Evolutionary conservation across 64 coral and sea anemone species (phyloP).

Genomic region (Pocillopora damicornis): DNA sequence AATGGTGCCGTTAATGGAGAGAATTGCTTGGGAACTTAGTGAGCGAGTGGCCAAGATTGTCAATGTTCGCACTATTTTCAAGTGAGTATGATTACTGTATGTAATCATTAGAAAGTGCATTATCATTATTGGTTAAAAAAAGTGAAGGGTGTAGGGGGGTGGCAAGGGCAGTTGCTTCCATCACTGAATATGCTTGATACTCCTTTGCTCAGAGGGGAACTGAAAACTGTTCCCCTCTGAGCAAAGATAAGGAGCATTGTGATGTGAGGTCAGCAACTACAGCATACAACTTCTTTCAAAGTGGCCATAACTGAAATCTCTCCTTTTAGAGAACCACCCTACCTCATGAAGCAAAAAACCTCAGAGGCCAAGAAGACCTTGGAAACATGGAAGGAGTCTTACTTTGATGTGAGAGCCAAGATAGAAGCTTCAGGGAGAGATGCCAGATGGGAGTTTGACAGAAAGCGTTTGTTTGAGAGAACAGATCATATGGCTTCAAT

Average conservation of each 20-base stretch:
- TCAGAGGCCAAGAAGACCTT: conserved; percentile 88
- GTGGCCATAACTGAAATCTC: too few relatives aligned
- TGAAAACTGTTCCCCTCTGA: too few relatives aligned
- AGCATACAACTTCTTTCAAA: too few relatives aligned
- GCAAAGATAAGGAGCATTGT: too few relatives aligned
- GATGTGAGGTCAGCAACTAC: too few relatives aligned
- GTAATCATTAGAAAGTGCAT: not conserved
- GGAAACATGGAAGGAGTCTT: conserved; percentile 90
- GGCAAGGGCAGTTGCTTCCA: too few relatives aligned
- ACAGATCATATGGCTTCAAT: conserved; percentile 99
- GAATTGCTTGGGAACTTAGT: conserved; percentile 97
- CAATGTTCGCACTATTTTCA: conserved; percentile 92
- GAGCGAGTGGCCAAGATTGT: conserved; percentile 93
- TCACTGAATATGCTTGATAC: too few relatives aligned
- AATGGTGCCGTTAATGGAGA: conserved; percentile 98
- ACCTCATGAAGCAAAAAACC: conserved; percentile 79
- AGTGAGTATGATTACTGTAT: conserved; percentile 44
- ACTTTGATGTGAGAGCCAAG: conserved; percentile 97
- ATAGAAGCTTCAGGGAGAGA: conserved; percentile 95
- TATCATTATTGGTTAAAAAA: too few relatives aligned
- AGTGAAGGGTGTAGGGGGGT: too few relatives aligned
- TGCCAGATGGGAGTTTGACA: conserved; percentile 97
- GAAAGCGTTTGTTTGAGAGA: conserved; percentile 94
- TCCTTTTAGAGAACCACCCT: conserved; percentile 65
- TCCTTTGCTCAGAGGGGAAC: too few relatives aligned